These are phyloP conservation scores for Barnardius zonarius DNA, from an alignment of 2,113 vertebrate species.

Conservation along the genomic window DNA sequence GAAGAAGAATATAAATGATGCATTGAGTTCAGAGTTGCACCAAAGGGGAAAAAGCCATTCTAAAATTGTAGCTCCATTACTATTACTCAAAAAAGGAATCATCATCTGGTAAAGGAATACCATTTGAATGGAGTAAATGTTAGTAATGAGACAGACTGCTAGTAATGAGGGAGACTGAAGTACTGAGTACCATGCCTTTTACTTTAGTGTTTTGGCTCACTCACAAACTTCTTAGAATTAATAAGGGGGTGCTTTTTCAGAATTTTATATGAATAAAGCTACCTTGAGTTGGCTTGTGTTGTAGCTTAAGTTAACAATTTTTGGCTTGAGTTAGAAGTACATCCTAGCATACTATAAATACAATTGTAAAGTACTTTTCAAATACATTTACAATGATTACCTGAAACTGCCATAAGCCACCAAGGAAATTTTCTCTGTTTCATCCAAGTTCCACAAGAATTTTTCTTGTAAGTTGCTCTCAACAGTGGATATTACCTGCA, in stretches of 20 bases:
- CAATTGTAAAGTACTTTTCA: neutral
- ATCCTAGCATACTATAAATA: too few relatives aligned
- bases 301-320: neutral
- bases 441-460: neutral
- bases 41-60: constrained; percentile 39
- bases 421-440: neutral
- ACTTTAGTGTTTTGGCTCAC: neutral
- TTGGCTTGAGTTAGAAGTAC: neutral
- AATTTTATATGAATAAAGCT: neutral
- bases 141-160: neutral
- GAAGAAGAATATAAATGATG: constrained; percentile 59
- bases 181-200: neutral
- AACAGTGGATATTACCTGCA: neutral
- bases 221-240: neutral
- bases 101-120: neutral
- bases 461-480: neutral
- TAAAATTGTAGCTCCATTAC: constrained; percentile 40
- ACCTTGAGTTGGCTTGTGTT: neutral
- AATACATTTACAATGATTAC: neutral
- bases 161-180: neutral
- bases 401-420: neutral
- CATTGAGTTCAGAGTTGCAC: constrained; percentile 38
- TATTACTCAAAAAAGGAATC: constrained; percentile 30
- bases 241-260: neutral
- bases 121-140: neutral